phyloP scores from a whole-genome alignment of 2,888 invertebrate species.

The Leptopilina syphax region DNA sequence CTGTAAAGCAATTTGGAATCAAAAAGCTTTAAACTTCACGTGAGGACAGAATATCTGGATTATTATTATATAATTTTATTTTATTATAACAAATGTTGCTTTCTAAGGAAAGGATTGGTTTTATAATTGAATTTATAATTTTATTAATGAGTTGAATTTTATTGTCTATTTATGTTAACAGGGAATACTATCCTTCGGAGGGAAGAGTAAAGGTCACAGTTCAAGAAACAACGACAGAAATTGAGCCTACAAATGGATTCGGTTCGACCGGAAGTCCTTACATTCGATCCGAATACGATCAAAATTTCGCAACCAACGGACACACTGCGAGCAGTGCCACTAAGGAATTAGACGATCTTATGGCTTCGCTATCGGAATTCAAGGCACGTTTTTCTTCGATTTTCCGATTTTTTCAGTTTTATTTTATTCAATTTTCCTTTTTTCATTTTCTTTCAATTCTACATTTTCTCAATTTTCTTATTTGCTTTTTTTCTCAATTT shows the following conservation, averaged over 20 bases:
- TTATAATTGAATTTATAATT: too few species aligned
- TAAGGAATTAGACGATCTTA: conserved; percentile 95
- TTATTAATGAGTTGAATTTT: background rate
- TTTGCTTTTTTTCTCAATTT: background rate
- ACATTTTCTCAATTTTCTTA: background rate
- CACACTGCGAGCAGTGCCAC: conserved; percentile 90
- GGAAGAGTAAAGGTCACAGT: conserved; percentile 76
- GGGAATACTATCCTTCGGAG: conserved; percentile 73
- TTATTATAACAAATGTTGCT: too few species aligned
- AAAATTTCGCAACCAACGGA: conserved; percentile 67
- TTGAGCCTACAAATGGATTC: conserved; percentile 65
- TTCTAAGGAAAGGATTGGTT: too few species aligned
- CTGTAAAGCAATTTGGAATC: too few species aligned
- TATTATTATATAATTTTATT: too few species aligned
- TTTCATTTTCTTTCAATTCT: background rate
- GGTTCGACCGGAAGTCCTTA: conserved; percentile 67
- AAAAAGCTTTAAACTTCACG: too few species aligned
- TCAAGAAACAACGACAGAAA: conserved; percentile 76
- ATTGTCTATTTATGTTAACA: conserved; percentile 47
- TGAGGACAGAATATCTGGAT: too few species aligned
- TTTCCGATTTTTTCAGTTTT: background rate
- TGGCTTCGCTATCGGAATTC: conserved; percentile 96
- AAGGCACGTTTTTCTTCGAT: conserved; percentile 81
- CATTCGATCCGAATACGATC: conserved; percentile 64
- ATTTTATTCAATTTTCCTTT: background rate